Evolutionary conservation across 2,113 vertebrate genomes (phyloP).

Genomic region (Amblyornis subalaris): DNA sequence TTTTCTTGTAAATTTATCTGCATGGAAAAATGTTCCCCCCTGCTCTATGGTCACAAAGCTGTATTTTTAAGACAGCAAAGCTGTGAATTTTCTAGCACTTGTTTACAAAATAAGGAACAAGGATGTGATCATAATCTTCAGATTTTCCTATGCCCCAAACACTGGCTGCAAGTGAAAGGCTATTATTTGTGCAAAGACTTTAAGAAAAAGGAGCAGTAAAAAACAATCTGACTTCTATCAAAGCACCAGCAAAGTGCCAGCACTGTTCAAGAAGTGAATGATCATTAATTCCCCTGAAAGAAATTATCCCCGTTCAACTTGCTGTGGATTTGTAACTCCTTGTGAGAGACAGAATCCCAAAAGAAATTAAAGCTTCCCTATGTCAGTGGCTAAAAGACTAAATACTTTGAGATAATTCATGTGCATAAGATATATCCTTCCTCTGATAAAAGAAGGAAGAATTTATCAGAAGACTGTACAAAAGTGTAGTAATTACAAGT

Average conservation of each 20-base stretch:
- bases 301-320: neutral
- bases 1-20: neutral
- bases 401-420: neutral
- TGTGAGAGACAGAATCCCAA: neutral
- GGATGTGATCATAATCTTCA: neutral
- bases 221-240: neutral
- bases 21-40: neutral
- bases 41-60: neutral
- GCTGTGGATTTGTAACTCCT: neutral
- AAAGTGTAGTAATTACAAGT: neutral
- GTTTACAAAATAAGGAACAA: neutral
- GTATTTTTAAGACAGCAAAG: neutral
- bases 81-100: neutral
- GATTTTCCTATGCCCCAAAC: neutral
- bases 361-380: neutral
- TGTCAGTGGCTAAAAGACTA: neutral
- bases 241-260: neutral
- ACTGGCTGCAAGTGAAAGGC: neutral
- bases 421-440: neutral
- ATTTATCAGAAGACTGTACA: neutral
- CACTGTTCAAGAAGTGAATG: neutral
- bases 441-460: neutral
- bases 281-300: neutral
- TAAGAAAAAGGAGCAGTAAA: neutral
- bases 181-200: neutral